Evolutionary conservation across 1,140 invertebrate genomes (phyloP).

Genomic region (Orussus abietinus): DNA sequence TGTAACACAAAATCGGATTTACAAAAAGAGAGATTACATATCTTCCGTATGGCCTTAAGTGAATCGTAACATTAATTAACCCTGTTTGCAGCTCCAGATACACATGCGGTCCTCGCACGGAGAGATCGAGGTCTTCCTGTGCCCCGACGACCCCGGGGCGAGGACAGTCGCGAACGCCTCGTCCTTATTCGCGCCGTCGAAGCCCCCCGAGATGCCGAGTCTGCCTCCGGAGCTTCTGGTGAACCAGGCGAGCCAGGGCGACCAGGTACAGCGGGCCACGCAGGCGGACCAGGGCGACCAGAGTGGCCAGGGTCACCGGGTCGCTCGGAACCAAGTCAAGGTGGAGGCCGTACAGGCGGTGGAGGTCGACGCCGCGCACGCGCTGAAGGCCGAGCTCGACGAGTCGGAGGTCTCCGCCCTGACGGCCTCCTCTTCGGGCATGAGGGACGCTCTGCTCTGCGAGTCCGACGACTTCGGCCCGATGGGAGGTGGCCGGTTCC

Average conservation of each 20-base stretch:
- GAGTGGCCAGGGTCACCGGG: neutral
- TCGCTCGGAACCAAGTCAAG: neutral
- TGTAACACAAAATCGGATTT: too few relatives aligned
- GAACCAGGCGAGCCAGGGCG: constrained; percentile 15
- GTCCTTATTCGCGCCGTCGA: constrained; percentile 23
- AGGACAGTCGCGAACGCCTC: constrained; percentile 34
- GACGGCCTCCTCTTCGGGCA: constrained; percentile 38
- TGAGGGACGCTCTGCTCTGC: constrained; percentile 61
- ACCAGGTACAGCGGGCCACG: too few relatives aligned
- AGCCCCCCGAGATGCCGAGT: constrained; percentile 11
- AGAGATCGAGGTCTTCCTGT: constrained; percentile 91
- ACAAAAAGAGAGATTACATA: too few relatives aligned
- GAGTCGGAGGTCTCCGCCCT: constrained; percentile 26
- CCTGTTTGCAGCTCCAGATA: constrained; percentile 66
- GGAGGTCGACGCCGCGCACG: neutral
- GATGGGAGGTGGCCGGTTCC: constrained; percentile 60
- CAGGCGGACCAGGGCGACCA: too few relatives aligned
- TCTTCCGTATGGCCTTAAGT: too few relatives aligned
- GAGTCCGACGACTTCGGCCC: constrained; percentile 64
- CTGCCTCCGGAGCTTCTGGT: constrained; percentile 37
- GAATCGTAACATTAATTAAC: too few relatives aligned
- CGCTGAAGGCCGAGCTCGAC: constrained; percentile 21
- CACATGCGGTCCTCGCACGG: constrained; percentile 83
- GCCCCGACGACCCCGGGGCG: constrained; percentile 67
- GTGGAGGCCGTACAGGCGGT: neutral